phyloP scores from a whole-genome alignment of 2,797 vertebrate species.

The Threskiornis aethiopicus region DNA sequence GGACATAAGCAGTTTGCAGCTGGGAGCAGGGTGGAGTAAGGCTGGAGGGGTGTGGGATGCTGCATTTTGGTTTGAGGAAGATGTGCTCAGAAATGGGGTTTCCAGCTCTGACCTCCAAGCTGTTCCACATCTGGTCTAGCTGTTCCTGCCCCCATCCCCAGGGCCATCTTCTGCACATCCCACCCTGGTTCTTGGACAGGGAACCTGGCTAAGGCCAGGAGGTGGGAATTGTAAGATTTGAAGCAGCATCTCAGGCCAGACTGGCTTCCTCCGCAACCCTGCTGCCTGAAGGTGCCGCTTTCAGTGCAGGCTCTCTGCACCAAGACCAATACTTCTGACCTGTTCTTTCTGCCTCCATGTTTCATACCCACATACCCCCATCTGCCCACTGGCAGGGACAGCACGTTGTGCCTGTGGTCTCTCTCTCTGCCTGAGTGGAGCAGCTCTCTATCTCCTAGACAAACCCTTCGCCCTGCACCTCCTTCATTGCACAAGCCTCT shows the following conservation, averaged over 20 bases:
- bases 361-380: not conserved
- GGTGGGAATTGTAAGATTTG: not conserved
- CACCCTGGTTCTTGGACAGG: not conserved
- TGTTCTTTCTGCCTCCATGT: accelerated
- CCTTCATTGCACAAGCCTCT: not conserved
- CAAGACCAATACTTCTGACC: not conserved
- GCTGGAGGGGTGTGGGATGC: not conserved
- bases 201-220: not conserved
- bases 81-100: not conserved
- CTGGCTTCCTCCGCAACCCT: not conserved
- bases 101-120: not conserved
- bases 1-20: not conserved
- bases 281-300: not conserved
- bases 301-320: not conserved
- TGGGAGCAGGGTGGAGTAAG: not conserved
- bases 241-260: not conserved
- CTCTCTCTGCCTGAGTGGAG: accelerated
- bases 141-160: not conserved
- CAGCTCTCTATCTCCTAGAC: not conserved
- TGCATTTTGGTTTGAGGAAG: not conserved
- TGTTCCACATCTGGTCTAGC: not conserved
- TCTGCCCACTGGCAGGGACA: not conserved
- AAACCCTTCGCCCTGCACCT: not conserved
- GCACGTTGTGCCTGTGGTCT: not conserved
- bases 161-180: not conserved